Conservation (phyloP, 1,140 invertebrate species). For the Pogonognathellus flavescens region DNA sequence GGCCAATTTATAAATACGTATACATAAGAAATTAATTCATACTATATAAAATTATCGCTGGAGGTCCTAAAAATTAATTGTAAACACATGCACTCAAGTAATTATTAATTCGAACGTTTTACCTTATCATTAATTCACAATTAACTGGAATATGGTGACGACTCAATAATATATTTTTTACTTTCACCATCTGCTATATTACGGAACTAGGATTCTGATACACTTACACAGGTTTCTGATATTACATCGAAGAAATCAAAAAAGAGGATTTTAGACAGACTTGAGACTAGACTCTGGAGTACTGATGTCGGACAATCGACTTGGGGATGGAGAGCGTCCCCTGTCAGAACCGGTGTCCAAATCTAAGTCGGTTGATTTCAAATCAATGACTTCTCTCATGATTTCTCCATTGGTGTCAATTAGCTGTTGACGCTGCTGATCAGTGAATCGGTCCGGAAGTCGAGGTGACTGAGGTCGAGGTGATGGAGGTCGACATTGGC, state of each 20-base stretch:
- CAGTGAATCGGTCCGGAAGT: neutral
- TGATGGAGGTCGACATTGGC: neutral
- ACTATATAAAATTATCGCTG: no score
- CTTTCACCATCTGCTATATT: no score
- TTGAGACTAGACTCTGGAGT: neutral
- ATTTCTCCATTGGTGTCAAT: slow-evolving; percentile 28
- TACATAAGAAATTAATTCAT: no score
- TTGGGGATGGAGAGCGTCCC: neutral
- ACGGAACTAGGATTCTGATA: no score
- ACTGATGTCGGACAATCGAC: neutral
- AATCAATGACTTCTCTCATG: slow-evolving; percentile 10
- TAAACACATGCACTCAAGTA: no score
- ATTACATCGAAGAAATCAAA: neutral
- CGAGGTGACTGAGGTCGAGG: neutral
- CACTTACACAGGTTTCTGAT: no score
- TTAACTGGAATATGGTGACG: no score
- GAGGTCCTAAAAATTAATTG: no score
- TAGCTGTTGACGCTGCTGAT: neutral
- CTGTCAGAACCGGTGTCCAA: neutral
- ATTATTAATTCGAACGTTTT: no score
- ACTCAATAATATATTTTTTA: no score
- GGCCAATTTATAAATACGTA: no score
- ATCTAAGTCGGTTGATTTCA: slow-evolving; percentile 26
- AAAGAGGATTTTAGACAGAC: neutral
- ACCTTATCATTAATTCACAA: no score